Evolutionary conservation across 2,888 invertebrate genomes (phyloP), one percentile per base, ranked within the genome.

Genomic region (Tiliacea aurago): DNA sequence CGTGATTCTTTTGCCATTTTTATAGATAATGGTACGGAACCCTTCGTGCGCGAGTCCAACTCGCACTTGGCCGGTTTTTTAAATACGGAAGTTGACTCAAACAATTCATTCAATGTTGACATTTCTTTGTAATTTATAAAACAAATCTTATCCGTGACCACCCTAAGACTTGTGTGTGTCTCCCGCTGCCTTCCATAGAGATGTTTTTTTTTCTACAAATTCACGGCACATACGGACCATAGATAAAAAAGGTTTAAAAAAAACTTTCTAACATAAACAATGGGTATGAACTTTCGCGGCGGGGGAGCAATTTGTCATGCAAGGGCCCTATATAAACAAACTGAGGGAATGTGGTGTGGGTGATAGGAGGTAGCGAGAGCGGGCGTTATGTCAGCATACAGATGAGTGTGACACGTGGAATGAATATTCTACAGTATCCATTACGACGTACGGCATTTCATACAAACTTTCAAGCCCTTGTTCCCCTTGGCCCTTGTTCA

Each of bases 291-390:
- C 73, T 82, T 77, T 76, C 89, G 64, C 85, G 68, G 87, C 80
- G 68, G 89, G 90, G 69, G 89, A 87, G 85, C 89, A 78, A 90
- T 90, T 90, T 88, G 88, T 90, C 89, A 89, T 81, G 58, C 76
- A 76, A 82, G 78, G 81, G 77, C 70, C 80, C 45, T 72, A 70
- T 5, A 77, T 70, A 85, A 85, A 86, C 75, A 86, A n/a, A 71
- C 63, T n/a, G 13, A 70, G 56, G 45, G 51, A 2, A 7, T 59
- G 11, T 28, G 63, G 71, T 69, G 9, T 37, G 43, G 0, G 59
- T 15, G 2, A 73, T 11, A 37, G 18, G 73, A 61, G 23, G 11
- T 15, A 81, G 83, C 78, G 84, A 53, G 4, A 28, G 56, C 37
- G 15, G 13, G 2, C 5, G 7, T 61, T 5, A 10, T 3, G 6